Evolutionary conservation across 2,113 vertebrate species (phyloP).

Genomic region (Saccopteryx leptura): DNA sequence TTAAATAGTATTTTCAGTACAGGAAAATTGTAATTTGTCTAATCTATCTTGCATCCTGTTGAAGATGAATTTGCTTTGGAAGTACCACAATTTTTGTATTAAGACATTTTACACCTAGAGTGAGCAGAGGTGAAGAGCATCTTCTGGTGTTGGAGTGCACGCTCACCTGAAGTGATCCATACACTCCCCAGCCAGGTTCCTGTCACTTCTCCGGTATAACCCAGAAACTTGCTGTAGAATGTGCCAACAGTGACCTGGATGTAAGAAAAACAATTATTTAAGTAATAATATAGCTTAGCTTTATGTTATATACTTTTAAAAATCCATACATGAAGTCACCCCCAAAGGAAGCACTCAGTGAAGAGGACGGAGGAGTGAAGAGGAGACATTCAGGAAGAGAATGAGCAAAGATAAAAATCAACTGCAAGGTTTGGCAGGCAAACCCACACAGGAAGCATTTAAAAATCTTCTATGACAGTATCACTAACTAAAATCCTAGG

Average conservation of each 20-base stretch:
- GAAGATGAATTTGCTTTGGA: conserved; percentile 39
- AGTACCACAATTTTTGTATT: neutral
- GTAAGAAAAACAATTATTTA: neutral
- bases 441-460: neutral
- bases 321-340: neutral
- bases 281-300: neutral
- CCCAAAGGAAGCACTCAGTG: neutral
- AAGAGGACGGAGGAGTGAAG: neutral
- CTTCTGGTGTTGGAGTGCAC: accelerated
- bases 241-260: neutral
- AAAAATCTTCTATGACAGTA: neutral
- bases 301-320: conserved; percentile 32
- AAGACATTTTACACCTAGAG: neutral
- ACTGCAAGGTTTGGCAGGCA: neutral
- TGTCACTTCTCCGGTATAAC: neutral
- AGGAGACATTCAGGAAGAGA: neutral
- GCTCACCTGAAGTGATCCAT: neutral
- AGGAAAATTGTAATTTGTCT: conserved; percentile 1
- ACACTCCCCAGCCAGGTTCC: neutral
- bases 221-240: neutral
- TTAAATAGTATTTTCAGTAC: neutral
- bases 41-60: neutral
- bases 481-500: conserved; percentile 52
- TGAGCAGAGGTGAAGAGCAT: neutral
- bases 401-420: neutral